A percentile compares a stretch with the other conserved stretches of the same genome.
phyloP scores from a whole-genome alignment of 2,113 vertebrate genomes.

The Paratilapia polleni region DNA sequence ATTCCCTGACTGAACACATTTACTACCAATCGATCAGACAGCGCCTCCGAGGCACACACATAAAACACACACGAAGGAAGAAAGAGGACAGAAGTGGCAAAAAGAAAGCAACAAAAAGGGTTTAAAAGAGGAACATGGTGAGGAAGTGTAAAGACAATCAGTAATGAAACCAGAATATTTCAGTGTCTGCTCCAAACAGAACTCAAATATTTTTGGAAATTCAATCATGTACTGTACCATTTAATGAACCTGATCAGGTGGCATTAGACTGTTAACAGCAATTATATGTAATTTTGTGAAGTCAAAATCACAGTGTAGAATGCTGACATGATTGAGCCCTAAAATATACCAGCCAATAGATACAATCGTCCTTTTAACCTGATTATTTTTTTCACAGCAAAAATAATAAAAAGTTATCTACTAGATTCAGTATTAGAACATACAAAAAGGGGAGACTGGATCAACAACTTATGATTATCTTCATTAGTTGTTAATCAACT shows the following conservation, averaged over 20 bases:
- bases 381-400: too few species aligned
- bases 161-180: neutral
- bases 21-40: conserved; percentile 81
- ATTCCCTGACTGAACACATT: conserved; percentile 82
- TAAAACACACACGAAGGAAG: conserved; percentile 30
- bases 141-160: neutral
- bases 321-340: too few species aligned
- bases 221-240: neutral
- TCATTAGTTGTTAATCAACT: too few species aligned
- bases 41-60: conserved; percentile 57
- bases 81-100: conserved; percentile 2
- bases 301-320: too few species aligned
- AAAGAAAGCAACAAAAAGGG: conserved; percentile 30
- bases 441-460: too few species aligned
- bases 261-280: too few species aligned
- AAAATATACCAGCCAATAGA: too few species aligned
- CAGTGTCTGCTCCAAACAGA: neutral
- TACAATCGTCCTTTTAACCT: too few species aligned
- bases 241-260: neutral
- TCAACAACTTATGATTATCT: too few species aligned
- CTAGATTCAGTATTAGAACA: too few species aligned
- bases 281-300: too few species aligned
- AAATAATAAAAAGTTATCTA: too few species aligned
- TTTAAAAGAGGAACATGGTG: neutral
- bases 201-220: neutral